phyloP scores from a whole-genome alignment of 1,140 invertebrate species.

The Cyclina sinensis region DNA sequence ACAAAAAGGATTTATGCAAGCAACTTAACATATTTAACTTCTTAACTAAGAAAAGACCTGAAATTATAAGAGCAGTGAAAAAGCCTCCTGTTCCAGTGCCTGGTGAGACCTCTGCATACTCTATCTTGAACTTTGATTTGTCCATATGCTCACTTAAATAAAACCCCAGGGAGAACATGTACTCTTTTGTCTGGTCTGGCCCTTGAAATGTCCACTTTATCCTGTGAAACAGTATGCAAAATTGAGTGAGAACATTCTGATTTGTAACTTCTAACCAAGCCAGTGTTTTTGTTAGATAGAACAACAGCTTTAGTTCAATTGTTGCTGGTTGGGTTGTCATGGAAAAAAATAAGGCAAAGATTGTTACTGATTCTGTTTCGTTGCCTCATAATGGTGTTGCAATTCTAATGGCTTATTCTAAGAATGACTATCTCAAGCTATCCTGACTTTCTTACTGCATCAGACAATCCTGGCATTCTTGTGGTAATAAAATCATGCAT shows the following conservation, averaged over 20 bases:
- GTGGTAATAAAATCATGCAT: no score
- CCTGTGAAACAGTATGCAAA: slow-evolving; percentile 19
- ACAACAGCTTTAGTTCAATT: no score
- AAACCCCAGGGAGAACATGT: not conserved
- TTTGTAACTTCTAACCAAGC: no score
- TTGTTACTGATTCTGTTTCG: no score
- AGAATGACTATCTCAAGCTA: no score
- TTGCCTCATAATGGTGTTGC: no score
- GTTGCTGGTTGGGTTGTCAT: no score
- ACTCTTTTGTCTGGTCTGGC: not conserved
- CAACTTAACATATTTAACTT: not conserved
- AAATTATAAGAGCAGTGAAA: not conserved
- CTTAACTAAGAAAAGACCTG: not conserved
- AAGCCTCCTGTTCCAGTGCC: not conserved
- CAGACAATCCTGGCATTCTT: no score
- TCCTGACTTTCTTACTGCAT: no score
- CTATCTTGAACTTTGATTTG: not conserved
- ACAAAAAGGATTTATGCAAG: not conserved
- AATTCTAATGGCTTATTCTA: no score
- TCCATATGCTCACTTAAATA: not conserved
- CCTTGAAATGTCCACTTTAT: not conserved
- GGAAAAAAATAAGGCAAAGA: no score
- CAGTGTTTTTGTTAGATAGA: no score
- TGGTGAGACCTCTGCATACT: not conserved
- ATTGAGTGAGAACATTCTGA: not conserved